Conservation (phyloP, 2,113 vertebrate genomes). For the Gymnarchus niloticus region DNA sequence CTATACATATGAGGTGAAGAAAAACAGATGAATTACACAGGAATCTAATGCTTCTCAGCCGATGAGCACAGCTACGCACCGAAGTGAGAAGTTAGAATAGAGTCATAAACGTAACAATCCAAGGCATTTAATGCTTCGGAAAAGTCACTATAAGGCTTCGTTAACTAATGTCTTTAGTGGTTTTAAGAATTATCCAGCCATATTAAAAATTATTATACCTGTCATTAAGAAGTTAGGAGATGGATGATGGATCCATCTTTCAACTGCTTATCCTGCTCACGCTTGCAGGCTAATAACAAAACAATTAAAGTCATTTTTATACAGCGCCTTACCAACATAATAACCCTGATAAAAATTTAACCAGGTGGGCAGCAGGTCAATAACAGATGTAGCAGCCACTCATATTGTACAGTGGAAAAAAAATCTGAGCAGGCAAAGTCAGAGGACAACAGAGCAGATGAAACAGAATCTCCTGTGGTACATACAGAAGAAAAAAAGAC, state of each 20-base stretch:
- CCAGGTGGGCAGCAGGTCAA: not conserved
- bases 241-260: too few species aligned
- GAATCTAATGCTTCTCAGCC: not conserved
- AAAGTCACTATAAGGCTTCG: not conserved
- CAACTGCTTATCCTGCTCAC: not conserved
- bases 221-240: too few species aligned
- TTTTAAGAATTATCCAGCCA: not conserved
- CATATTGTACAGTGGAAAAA: not conserved
- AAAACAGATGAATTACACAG: not conserved
- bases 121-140: not conserved
- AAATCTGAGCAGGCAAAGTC: not conserved
- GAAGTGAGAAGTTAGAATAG: not conserved
- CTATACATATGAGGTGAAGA: not conserved
- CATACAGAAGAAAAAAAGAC: not conserved
- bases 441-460: not conserved
- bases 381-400: not conserved
- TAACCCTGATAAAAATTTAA: too few species aligned
- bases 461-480: not conserved
- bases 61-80: not conserved
- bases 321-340: too few species aligned
- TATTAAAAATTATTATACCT: too few species aligned
- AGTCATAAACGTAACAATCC: not conserved
- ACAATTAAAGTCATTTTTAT: too few species aligned
- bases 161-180: not conserved
- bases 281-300: too few species aligned